Evolutionary conservation across 2,797 vertebrate genomes (phyloP), one percentile per base, ranked within the genome.

Genomic region (Ispidina picta): DNA sequence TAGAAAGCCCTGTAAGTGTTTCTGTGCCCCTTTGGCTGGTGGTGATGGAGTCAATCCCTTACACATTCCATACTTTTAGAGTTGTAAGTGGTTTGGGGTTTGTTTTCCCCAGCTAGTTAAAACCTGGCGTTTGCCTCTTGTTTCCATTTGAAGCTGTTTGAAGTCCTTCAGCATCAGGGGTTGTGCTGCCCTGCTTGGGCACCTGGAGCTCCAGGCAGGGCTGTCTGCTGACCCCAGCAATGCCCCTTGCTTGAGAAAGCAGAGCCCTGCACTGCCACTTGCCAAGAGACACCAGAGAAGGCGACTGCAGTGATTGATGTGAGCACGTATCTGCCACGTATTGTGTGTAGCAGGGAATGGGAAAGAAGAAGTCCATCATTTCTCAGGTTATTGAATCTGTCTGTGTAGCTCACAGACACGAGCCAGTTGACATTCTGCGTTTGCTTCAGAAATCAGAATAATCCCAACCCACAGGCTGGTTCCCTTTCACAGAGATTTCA

Each of bases 381-480:
- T 86, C 60, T 86, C 51, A 65, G 51, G 26, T 85, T 92, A 92
- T 69, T 65, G 55, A 74, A 71, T 44, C 65, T 77, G 58, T 43
- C 79, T 58, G 59, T 54, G 83, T 39, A 90, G 64, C 68, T 46
- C 49, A 51, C 77, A 76, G 80, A 81, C 69, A 81, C 0, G 2
- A 88, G 64, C 59, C 66, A 76, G 74, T 11, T 73, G 85, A 78
- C 35, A 44, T 76, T 66, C 56, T 35, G 33, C 31, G 25, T 83
- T 94, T 77, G 37, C 43, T 88, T 89, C 80, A 75, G 83, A 65
- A 86, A 93, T 78, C 55, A 39, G 71, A 66, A 69, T 66, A 78
- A 92, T 86, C 44, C 78, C 43, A 81, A 59, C 20, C 25, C 52
- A 43, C 29, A 19, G 70, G 55, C 51, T 73, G 55, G 23, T 35